Conservation (phyloP, 2,113 vertebrate species). For the Vimba vimba region DNA sequence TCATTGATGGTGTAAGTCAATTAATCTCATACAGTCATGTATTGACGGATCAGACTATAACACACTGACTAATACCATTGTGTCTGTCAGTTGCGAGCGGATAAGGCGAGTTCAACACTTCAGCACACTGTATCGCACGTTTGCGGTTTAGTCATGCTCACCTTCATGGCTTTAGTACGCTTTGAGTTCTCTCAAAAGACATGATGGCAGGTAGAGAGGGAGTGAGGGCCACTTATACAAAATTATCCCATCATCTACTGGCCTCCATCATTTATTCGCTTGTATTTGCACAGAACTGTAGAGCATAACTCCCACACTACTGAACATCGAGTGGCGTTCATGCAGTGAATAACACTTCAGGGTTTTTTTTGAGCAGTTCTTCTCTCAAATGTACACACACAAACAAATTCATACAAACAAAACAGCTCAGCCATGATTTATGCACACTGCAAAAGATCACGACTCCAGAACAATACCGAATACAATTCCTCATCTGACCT, state of each 20-base stretch:
- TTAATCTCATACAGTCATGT: neutral
- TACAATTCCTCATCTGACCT: slow-evolving; percentile 1
- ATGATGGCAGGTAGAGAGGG: slow-evolving; percentile 20
- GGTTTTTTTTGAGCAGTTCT: neutral
- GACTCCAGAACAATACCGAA: neutral
- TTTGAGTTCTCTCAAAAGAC: slow-evolving; percentile 20
- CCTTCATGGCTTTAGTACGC: neutral
- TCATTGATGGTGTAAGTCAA: neutral
- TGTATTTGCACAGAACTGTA: neutral
- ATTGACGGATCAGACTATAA: neutral
- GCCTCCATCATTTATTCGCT: slow-evolving; percentile 11
- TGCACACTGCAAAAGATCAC: neutral
- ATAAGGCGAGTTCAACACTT: neutral
- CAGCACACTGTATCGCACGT: neutral
- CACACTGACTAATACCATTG: neutral
- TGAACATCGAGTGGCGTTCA: neutral
- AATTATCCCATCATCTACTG: slow-evolving; percentile 18
- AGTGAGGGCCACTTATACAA: slow-evolving; percentile 18
- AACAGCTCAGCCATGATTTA: slow-evolving; percentile 5
- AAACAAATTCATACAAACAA: slow-evolving; percentile 42
- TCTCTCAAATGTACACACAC: neutral
- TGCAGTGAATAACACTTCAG: slow-evolving; percentile 32
- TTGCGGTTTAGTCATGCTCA: slow-evolving; percentile 5
- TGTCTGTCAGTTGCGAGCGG: neutral
- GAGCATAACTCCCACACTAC: slow-evolving; percentile 14